Conservation (phyloP, 2,113 vertebrate genomes). For the Trochalopteron elliotii region DNA sequence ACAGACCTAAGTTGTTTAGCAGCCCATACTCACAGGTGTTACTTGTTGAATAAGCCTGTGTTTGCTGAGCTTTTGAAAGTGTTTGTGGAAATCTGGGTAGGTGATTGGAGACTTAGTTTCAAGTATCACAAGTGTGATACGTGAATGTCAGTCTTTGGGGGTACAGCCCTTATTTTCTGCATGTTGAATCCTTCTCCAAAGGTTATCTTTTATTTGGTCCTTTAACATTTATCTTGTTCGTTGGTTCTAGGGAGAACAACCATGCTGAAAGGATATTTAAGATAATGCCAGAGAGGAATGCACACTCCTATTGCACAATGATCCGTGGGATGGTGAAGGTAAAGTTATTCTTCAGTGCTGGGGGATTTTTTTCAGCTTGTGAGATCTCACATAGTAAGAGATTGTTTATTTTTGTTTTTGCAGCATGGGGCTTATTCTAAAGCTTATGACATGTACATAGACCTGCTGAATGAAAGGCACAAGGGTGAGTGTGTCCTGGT, state of each 20-base stretch:
- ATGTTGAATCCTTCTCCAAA: neutral
- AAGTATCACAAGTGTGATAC: neutral
- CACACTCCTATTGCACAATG: constrained; percentile 84
- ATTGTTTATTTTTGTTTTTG: neutral
- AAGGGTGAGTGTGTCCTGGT: constrained; percentile 75
- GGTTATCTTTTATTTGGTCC: neutral
- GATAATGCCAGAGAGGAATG: constrained; percentile 86
- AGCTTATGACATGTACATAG: constrained; percentile 83
- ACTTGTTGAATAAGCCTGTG: neutral
- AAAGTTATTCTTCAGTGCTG: neutral
- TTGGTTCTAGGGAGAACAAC: constrained; percentile 76
- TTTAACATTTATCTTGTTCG: neutral
- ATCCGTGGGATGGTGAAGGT: constrained; percentile 97
- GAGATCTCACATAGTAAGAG: neutral
- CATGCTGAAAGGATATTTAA: constrained; percentile 92
- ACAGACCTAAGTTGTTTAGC: neutral
- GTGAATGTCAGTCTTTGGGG: neutral
- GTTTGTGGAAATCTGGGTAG: neutral
- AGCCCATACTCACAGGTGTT: neutral
- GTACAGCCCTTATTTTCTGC: neutral
- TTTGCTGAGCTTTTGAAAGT: neutral
- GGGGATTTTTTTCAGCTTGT: neutral
- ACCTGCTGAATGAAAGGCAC: constrained; percentile 85
- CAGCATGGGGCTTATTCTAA: constrained; percentile 81
- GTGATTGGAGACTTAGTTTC: neutral